phyloP scores from a whole-genome alignment of 1,140 invertebrate genomes.

The Hyphantria cunea region DNA sequence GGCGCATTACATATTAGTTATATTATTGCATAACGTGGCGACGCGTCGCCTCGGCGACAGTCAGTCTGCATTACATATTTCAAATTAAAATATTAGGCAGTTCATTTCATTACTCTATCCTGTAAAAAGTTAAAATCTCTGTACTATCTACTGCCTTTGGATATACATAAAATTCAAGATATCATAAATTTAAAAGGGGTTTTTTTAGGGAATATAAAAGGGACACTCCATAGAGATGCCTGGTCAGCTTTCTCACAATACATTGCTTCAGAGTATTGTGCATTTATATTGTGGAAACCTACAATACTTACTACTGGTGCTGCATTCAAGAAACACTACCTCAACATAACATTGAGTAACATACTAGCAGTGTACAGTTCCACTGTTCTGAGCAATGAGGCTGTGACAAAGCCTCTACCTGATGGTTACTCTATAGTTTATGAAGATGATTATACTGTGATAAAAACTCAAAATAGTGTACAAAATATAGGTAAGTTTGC shows the following conservation, averaged over 20 bases:
- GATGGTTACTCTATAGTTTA: slow-evolving; percentile 51
- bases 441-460: slow-evolving; percentile 59
- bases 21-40: no score
- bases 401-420: slow-evolving; percentile 39
- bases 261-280: slow-evolving; percentile 65
- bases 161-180: no score
- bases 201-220: slow-evolving; percentile 68
- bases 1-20: no score
- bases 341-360: slow-evolving; percentile 70
- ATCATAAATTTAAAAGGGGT: no score
- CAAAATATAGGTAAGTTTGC: slow-evolving; percentile 47
- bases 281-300: slow-evolving; percentile 59
- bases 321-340: slow-evolving; percentile 71
- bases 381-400: slow-evolving; percentile 46
- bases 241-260: slow-evolving; percentile 67
- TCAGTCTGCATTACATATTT: no score
- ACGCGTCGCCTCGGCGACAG: no score
- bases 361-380: slow-evolving; percentile 67
- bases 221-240: slow-evolving; percentile 72
- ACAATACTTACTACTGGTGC: slow-evolving; percentile 70
- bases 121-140: no score
- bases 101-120: no score
- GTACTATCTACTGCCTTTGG: no score
- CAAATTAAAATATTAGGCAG: no score
- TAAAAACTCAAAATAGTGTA: slow-evolving; percentile 46